Base-by-base conservation (phyloP, 2,888 invertebrate species). In the Cosmopolites sordidus region DNA sequence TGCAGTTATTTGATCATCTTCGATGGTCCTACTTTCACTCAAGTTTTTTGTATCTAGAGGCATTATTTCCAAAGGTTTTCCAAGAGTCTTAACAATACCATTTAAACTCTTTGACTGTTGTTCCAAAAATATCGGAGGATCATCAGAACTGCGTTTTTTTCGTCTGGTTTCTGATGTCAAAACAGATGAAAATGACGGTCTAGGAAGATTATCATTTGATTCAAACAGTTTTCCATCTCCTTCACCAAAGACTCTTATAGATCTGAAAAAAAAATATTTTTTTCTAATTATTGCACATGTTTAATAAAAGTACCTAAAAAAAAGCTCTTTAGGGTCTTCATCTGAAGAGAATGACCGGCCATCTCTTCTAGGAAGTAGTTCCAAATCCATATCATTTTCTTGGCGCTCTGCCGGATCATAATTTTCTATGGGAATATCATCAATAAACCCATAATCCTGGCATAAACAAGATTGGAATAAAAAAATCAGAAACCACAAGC, bases 11-110 rank as follows among this genome's bases (percentile, higher is more conserved):
- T 54, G 42, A 12, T 45, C 45, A 29, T 48, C 29, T 11, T 17
- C 12, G 2, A 27, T 8, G 16, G 42, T 12, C 41, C 43, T 48
- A 17, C 22, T 46, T 37, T 44, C 44, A 1, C 45, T 50, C 8
- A 53, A n/a, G 33, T 55, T 60, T 29, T 58, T 60, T 4, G 61
- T 43, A 17, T 65, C 62, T 16, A 65, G 60, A 22, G 60, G 59
- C 16, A 58, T 52, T 4, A 67, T 38, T 56, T 70, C 68, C 42
- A 69, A 54, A 1, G 69, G 67, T 57, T 67, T 63, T 30, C 64
- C 67, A 9, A 67, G 27, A 8, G 58, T 49, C 17, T 65, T 62
- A 12, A 61, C 56, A 15, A 62, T 43, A 39, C 43, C 44, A 30
- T 11, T 51, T 43, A 51, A 15, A 22, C 53, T 38, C 12, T 12